These are phyloP conservation scores for Masticophis lateralis DNA, from an alignment of 2,797 vertebrate species.

Conservation along the genomic window DNA sequence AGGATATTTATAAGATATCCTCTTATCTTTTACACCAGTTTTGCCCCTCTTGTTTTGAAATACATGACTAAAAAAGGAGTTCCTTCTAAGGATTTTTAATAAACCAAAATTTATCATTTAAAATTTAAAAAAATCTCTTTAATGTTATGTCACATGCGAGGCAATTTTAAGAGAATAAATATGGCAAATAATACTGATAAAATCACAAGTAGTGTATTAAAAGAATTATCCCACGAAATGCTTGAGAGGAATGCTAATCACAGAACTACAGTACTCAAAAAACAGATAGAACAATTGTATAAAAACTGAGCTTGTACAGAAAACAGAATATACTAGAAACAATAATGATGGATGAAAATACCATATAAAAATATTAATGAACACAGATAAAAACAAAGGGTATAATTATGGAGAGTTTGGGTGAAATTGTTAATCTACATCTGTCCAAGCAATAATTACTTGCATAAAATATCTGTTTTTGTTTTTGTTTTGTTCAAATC, in stretches of 20 bases:
- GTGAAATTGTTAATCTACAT: too few relatives aligned
- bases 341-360: neutral
- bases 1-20: neutral
- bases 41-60: neutral
- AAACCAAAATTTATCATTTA: neutral
- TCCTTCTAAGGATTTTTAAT: neutral
- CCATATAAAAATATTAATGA: neutral
- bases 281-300: neutral
- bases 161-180: neutral
- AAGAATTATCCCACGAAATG: neutral
- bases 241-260: neutral
- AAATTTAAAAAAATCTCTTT: neutral
- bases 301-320: neutral
- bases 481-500: neutral
- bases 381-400: neutral
- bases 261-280: neutral
- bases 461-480: neutral
- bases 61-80: neutral
- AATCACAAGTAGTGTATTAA: neutral
- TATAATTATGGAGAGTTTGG: neutral
- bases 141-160: neutral
- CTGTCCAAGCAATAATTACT: neutral
- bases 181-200: neutral
- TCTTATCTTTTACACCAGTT: neutral
- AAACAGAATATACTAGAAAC: neutral